These are phyloP conservation scores for Melanotaenia boesemani DNA, from an alignment of 2,797 vertebrate genomes.

Conservation along the genomic window DNA sequence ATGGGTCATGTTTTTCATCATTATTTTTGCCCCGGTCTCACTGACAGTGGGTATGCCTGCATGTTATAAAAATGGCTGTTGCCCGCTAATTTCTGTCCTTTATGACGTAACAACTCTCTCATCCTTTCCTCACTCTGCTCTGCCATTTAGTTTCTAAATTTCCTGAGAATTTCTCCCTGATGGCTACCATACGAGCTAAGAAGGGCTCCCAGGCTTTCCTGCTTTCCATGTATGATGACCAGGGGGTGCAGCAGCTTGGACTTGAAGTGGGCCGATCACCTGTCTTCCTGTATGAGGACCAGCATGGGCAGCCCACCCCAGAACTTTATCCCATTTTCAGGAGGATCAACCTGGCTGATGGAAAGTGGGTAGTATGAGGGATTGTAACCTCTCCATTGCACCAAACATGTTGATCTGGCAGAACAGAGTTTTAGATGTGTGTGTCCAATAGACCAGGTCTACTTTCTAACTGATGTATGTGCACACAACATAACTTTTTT, in stretches of 20 bases:
- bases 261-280: conserved; percentile 87
- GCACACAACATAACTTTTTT: conserved; percentile 7
- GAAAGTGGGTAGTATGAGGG: conserved; percentile 85
- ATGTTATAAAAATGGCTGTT: conserved; percentile 53
- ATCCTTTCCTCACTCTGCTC: conserved; percentile 6
- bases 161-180: conserved; percentile 89
- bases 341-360: conserved; percentile 88
- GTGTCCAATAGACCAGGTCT: not conserved
- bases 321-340: conserved; percentile 87
- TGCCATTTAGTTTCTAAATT: conserved; percentile 83
- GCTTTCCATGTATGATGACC: conserved; percentile 88
- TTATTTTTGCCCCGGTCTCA: conserved; percentile 58
- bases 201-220: conserved; percentile 86
- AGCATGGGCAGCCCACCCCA: conserved; percentile 82
- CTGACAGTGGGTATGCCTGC: conserved; percentile 40
- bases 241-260: conserved; percentile 88
- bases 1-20: conserved; percentile 52
- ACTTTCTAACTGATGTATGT: conserved; percentile 2
- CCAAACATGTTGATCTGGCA: not conserved
- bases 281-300: conserved; percentile 89
- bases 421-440: conserved; percentile 1
- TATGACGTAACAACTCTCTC: conserved; percentile 40
- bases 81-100: conserved; percentile 45
- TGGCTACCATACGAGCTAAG: conserved; percentile 86
- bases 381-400: not conserved